phyloP scores from a whole-genome alignment of 2,113 vertebrate genomes.

The Dicaeum eximium region DNA sequence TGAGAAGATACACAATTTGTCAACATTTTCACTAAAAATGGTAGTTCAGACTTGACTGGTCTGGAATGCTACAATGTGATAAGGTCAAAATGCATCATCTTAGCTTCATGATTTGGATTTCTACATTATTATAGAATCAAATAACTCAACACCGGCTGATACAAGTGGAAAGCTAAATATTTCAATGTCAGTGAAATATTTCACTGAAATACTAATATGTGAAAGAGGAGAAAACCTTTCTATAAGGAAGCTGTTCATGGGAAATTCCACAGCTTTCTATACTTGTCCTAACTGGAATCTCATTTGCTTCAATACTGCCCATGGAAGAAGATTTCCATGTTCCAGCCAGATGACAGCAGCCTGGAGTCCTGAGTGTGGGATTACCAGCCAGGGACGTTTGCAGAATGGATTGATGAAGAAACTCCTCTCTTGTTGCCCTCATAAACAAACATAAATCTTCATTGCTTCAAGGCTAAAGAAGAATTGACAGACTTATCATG shows the following conservation, averaged over 20 bases:
- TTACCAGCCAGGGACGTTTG: neutral
- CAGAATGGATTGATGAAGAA: neutral
- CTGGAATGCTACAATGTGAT: neutral
- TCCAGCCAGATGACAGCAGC: neutral
- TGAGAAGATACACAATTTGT: neutral
- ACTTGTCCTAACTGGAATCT: neutral
- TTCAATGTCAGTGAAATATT: neutral
- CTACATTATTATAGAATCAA: neutral
- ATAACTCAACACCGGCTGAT: neutral
- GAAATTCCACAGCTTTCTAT: neutral
- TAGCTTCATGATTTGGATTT: neutral
- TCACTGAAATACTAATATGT: neutral
- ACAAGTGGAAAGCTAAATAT: neutral
- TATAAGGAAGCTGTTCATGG: neutral
- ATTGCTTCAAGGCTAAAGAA: neutral
- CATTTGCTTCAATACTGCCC: neutral
- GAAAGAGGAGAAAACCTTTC: neutral
- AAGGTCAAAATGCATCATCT: slow-evolving; percentile 10
- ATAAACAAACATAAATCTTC: neutral
- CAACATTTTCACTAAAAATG: slow-evolving; percentile 27
- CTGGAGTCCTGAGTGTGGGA: neutral
- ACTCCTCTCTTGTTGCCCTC: neutral
- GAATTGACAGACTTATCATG: neutral
- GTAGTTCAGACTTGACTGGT: neutral
- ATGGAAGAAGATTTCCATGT: neutral